These are phyloP conservation scores for Lepus townsendii DNA, from an alignment of 2,797 vertebrate genomes.

Conservation along the genomic window DNA sequence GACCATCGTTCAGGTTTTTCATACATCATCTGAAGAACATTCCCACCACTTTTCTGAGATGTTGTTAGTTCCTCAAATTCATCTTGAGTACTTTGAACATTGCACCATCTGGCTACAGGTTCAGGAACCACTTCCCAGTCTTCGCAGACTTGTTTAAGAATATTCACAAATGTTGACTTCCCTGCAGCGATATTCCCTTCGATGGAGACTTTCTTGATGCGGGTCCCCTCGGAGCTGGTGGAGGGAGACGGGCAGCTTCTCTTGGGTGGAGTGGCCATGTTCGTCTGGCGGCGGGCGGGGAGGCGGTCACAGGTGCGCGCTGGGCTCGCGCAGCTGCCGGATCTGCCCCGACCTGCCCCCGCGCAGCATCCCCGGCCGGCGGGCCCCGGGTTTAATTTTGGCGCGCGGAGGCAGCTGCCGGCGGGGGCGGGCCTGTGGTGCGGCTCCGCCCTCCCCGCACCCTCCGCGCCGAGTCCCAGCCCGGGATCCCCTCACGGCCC, in stretches of 20 bases:
- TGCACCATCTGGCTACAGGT: no score
- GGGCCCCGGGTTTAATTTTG: constrained; percentile 74
- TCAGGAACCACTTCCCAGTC: no score
- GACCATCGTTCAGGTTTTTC: no score
- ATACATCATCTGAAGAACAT: no score
- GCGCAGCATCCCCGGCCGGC: background rate
- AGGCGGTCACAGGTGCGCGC: background rate
- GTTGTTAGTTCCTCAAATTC: no score
- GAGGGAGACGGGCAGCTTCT: constrained; percentile 85
- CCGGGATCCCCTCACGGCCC: background rate
- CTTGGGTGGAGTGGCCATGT: constrained; percentile 92
- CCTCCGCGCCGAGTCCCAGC: background rate
- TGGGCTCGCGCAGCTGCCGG: background rate
- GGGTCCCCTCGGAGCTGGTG: constrained; percentile 75
- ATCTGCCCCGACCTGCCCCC: rapidly evolving
- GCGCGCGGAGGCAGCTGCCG: constrained; percentile 54
- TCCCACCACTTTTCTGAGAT: no score
- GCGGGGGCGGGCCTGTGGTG: background rate
- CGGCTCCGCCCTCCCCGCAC: background rate
- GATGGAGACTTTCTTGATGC: constrained; percentile 92
- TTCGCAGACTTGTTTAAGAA: no score
- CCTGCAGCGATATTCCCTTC: constrained; percentile 98
- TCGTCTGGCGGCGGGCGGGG: rapidly evolving
- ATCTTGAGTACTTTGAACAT: no score
- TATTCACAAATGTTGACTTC: no score